Base-by-base conservation (phyloP, 2,113 vertebrate species). In the Upupa epops region DNA sequence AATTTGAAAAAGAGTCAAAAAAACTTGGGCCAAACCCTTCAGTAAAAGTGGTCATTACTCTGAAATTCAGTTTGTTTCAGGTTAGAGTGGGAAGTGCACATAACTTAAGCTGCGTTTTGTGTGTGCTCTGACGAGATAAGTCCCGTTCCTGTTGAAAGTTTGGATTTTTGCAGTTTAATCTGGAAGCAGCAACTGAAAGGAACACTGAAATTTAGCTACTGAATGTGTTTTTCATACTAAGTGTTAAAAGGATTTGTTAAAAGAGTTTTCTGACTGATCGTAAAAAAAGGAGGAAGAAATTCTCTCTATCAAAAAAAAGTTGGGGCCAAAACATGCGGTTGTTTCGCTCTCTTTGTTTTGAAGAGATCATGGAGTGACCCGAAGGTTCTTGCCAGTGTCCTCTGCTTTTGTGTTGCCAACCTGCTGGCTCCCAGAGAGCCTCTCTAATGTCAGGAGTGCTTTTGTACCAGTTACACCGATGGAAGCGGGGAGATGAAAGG, bases 11-110 rank as follows among this genome's bases (percentile, higher is more conserved):
- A 21, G 26, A 9, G 19, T 2, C 13, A 24, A 37, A 45, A 2
- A 54, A 91, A 92, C 86, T 71, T n/a, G n/a, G 58, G 66, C 69
- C 71, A 92, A 91, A 69, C 51, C 21, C 9, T 94, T 95, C 76
- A 68, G 22, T 86, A 68, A 84, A 73, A 63, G 28, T 40, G 81
- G 18, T 17, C 48, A 16, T 54, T 84, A 37, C 42, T 76, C 74
- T 93, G 48, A 83, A 92, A 76, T 85, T 64, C 54, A 11, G 10
- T 81, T 83, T 82, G 19, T 71, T 96, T 90, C 77, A 66, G 42
- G 55, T 71, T 78, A 83, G 59, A 78, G 52, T 16, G 36, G 40
- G 37, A 87, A 60, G 68, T 79, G 90, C 86, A 84, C 18, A 0
- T 58, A 48, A 81, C 19, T 73, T 66, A 49, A 49, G 59, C 12